A percentile compares a stretch with the other conserved stretches of the same genome.
Evolutionary conservation across 2,888 invertebrate genomes (phyloP).

Genomic region (Cylindroiulus punctatus): DNA sequence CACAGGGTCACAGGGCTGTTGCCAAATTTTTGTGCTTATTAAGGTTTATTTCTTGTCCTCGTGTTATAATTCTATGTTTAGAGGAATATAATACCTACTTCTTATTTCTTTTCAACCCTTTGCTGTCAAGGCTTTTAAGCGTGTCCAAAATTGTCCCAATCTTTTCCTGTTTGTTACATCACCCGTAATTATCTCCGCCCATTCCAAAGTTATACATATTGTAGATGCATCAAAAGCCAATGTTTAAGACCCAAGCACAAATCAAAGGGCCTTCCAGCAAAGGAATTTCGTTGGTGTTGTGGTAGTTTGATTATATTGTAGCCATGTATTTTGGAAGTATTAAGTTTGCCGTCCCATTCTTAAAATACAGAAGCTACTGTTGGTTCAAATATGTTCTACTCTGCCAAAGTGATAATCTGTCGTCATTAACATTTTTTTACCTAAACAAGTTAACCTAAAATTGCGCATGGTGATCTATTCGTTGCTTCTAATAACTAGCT

Average conservation of each 20-base stretch:
- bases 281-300: constrained; percentile 56
- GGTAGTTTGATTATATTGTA: constrained; percentile 51
- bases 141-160: constrained; percentile 24
- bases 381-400: not conserved
- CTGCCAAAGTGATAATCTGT: not conserved
- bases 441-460: too few relatives aligned
- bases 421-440: not conserved
- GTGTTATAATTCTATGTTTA: constrained; percentile 54
- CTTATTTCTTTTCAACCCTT: constrained; percentile 39
- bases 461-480: too few relatives aligned
- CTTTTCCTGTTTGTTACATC: constrained; percentile 20
- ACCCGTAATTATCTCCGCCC: not conserved
- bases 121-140: constrained; percentile 42
- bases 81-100: constrained; percentile 23
- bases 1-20: constrained; percentile 60
- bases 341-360: constrained; percentile 58
- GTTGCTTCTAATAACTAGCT: too few relatives aligned
- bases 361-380: constrained; percentile 27
- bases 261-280: constrained; percentile 53
- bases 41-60: constrained; percentile 51
- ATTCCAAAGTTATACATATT: constrained; percentile 10
- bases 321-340: constrained; percentile 55
- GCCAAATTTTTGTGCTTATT: constrained; percentile 57
- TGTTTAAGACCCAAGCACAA: constrained; percentile 43
- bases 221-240: constrained; percentile 20